A percentile compares a stretch with the other conserved stretches of the same genome.
phyloP scores from a whole-genome alignment of 2,797 vertebrate genomes.

The Onychomys torridus region DNA sequence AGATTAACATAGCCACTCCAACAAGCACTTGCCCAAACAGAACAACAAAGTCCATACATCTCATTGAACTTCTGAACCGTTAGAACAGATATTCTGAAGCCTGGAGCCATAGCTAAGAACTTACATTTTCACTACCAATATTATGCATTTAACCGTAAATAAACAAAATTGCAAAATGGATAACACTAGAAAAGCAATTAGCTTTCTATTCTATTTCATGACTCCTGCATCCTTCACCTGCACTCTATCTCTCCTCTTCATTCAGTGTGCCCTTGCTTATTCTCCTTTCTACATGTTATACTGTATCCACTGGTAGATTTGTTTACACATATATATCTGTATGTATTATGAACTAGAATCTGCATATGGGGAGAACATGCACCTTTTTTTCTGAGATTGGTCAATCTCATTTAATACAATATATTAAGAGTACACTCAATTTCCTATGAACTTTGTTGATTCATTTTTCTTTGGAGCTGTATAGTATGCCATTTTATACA shows the following conservation, averaged over 20 bases:
- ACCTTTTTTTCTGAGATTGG: neutral
- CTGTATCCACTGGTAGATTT: neutral
- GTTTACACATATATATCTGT: neutral
- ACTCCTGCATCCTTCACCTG: neutral
- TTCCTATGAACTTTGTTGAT: neutral
- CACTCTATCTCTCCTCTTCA: neutral
- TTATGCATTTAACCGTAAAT: neutral
- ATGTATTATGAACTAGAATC: neutral
- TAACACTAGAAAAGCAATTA: neutral
- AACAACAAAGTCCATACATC: neutral
- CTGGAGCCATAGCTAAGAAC: neutral
- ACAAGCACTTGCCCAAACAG: neutral
- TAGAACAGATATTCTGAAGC: neutral
- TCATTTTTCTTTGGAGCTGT: neutral
- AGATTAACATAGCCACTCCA: neutral
- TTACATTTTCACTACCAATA: neutral
- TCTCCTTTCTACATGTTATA: neutral
- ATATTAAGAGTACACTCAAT: neutral
- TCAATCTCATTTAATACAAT: neutral
- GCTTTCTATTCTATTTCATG: neutral
- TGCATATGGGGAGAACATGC: neutral
- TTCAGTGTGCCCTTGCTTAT: neutral
- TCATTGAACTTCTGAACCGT: neutral
- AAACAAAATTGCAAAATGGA: neutral
- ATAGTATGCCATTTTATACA: neutral